Evolutionary conservation across 2,888 invertebrate species (phyloP).

Genomic region (Drosophila mettleri): DNA sequence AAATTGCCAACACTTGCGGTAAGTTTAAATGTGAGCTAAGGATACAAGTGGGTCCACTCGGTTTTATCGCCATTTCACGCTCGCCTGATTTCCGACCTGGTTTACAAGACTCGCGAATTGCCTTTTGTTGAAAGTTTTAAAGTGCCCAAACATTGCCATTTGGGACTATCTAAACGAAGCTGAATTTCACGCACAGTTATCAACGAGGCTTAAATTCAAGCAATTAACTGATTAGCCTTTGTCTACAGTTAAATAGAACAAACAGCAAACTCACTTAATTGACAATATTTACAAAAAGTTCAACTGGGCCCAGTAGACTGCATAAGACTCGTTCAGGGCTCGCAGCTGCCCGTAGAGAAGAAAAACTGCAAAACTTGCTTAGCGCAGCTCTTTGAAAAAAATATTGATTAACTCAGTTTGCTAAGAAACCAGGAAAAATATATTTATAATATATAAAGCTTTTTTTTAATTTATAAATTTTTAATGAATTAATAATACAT

Average conservation of each 20-base stretch:
- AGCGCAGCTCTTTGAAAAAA: no score
- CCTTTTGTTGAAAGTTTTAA: slow-evolving; percentile 48
- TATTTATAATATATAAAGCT: no score
- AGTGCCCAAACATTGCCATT: slow-evolving; percentile 31
- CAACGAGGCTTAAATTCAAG: slow-evolving; percentile 24
- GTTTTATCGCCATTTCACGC: slow-evolving; percentile 50
- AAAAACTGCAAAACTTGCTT: no score
- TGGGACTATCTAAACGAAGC: not conserved
- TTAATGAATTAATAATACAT: no score
- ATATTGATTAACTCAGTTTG: no score
- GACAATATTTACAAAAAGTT: slow-evolving; percentile 14
- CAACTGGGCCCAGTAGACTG: not conserved
- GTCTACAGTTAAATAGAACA: slow-evolving; percentile 4
- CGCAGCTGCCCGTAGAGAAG: no score
- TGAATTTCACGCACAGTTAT: slow-evolving; percentile 17
- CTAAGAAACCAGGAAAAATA: no score
- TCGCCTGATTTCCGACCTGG: slow-evolving; percentile 30
- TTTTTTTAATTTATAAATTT: no score
- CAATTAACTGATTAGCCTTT: slow-evolving; percentile 69
- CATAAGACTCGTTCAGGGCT: not conserved
- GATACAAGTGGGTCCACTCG: slow-evolving; percentile 16
- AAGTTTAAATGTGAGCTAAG: slow-evolving; percentile 3
- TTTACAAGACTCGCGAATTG: not conserved
- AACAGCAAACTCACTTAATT: slow-evolving; percentile 20
- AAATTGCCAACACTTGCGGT: not conserved